Base-by-base conservation (phyloP, 2,797 vertebrate genomes). In the Geotrypetes seraphini region DNA sequence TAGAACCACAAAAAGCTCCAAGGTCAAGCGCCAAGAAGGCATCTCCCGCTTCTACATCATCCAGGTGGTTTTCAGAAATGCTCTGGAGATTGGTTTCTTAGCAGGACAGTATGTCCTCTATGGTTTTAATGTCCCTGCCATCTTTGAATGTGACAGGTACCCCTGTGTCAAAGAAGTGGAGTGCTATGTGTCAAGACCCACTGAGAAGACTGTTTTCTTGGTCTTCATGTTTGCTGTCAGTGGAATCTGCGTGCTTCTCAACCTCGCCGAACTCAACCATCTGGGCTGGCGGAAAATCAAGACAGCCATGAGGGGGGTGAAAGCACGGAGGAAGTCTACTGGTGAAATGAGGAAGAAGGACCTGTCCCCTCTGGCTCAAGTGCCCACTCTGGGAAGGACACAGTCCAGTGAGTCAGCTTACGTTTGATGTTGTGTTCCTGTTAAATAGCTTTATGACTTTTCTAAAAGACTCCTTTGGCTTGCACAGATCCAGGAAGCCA, bases 141-240 rank as follows among this genome's bases (percentile, higher is more conserved):
- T 87, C 28, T 84, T 90, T 1, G 89, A 86, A 52, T 92, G 89
- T 1, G 83, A 88, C 53, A 83, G 89, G 6, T 91, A 92, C 59
- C 89, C 89, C 0, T 92, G 89, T 55, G 65, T 91, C 23, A 90
- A 88, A 53, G 89, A 88, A 47, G 90, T 93, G 39, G 90, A 93
- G 60, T 93, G 90, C 52, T 93, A 93, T 4, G 90, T 93, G 10
- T 93, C 90, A 0, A 71, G 89, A 0, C 90, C 90, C 20, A 93
- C 89, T 0, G 90, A 93, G 42, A 93, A 93, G 41, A 92, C 82
- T 0, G 86, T 93, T 1, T 93, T 93, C 63, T 54, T 93, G 30
- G 88, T 88, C 1, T 93, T 93, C 62, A 93, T 93, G 90, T 93
- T 93, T 0, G 90, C 90, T 0, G 90, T 93, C 12, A 92, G 89